Percentiles rank a stretch among this genome's conserved stretches.
phyloP scores from a whole-genome alignment of 1,140 invertebrate genomes.

The Geopemphigus sp. region DNA sequence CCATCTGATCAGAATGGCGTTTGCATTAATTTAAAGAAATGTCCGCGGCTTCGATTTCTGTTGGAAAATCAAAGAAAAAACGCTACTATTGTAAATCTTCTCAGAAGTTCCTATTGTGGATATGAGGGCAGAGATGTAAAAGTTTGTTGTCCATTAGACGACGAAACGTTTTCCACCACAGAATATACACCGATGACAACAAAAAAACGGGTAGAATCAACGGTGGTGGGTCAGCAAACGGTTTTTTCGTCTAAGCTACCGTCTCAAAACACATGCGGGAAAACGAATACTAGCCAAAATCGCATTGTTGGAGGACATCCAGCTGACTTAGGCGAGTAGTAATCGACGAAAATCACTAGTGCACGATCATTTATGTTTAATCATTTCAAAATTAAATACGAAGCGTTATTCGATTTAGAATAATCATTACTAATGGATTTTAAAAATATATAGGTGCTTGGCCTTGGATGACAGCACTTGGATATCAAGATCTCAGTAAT shows the following conservation, averaged over 20 bases:
- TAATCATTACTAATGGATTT: background rate
- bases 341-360: background rate
- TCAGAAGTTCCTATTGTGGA: conserved; percentile 59
- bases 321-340: conserved; percentile 48
- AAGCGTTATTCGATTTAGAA: background rate
- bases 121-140: conserved; percentile 58
- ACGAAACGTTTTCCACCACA: background rate
- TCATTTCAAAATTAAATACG: background rate
- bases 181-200: too few species aligned
- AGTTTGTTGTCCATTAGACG: conserved; percentile 58
- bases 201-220: too few species aligned
- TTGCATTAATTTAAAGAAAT: conserved; percentile 56
- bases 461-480: conserved; percentile 58
- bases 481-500: conserved; percentile 57
- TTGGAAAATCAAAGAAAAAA: conserved; percentile 49
- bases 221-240: background rate
- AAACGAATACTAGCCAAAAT: background rate
- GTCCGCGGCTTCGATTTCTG: conserved; percentile 53
- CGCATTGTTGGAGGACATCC: conserved; percentile 51
- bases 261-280: background rate
- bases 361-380: background rate
- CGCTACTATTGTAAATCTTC: conserved; percentile 53
- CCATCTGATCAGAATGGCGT: conserved; percentile 54
- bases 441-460: conserved; percentile 51
- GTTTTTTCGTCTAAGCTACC: conserved; percentile 1